Base-by-base conservation (phyloP, 1,140 invertebrate genomes). In the Zaprionus capensis region DNA sequence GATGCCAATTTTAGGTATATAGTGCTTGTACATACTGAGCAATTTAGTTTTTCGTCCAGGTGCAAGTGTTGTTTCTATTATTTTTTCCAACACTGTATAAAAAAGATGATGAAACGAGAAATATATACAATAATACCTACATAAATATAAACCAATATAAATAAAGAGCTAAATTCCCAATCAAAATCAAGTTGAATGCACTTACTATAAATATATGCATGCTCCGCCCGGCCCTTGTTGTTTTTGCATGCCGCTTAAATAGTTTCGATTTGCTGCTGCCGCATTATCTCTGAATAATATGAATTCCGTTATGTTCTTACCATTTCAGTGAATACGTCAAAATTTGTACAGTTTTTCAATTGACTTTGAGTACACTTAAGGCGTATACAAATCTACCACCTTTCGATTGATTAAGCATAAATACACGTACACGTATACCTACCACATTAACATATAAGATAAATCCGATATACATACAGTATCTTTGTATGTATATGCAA, bases 311-410 rank as follows among this genome's bases (percentile, higher is more conserved):
- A 71, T 87, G 78, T 78, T 87, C 84, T 87, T 87, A 78, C 83
- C 84, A 81, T 87, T 87, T 88, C 84, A 87, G 84, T 87, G 81
- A 87, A 87, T 56, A 56, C 81, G 75, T 66, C 62, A 82, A 79
- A 58, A 68, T 55, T 72, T 87, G 78, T 87, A 84, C 81, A 87
- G 77, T 83, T 86, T 78, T 82, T 80, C 76, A 85, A 86, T 87
- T 76, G 71, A 61, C 68, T 63, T 80, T 74, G 58, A 56, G 65
- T 69, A 65, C 78, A 69, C 75, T 81, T 80, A 82, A 72, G 76
- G 46, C 79, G 82, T 80, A 75, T 66, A 58, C 63, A 68, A 22
- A 56, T 63, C 70, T 34, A 64, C 81, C 78, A 80, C 78, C 81
- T 56, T 51, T 51, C 20, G 46, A 51, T 59, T 76, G 76, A 83